These are phyloP conservation scores for Notarius lentiginosus DNA, from an alignment of 2,113 vertebrate genomes.

Conservation along the genomic window DNA sequence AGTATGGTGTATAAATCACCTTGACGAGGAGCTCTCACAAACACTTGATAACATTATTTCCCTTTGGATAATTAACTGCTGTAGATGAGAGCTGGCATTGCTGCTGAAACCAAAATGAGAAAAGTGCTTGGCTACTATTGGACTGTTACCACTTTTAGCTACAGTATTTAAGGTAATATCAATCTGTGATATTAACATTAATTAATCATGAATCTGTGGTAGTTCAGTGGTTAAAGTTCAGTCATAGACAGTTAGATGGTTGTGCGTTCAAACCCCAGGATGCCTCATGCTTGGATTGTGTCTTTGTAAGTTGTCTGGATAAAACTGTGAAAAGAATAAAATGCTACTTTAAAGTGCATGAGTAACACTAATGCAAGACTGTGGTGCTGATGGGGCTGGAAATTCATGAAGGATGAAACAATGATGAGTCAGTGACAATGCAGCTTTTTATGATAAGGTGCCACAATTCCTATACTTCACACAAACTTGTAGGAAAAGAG, in stretches of 20 bases:
- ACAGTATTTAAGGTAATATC: not conserved
- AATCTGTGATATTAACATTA: no score
- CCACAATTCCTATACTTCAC: not conserved
- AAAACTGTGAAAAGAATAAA: not conserved
- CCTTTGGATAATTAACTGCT: conserved; percentile 46
- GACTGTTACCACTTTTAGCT: not conserved
- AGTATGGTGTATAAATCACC: conserved; percentile 48
- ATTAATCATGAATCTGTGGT: not conserved
- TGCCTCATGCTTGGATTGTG: not conserved
- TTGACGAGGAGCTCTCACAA: conserved; percentile 43
- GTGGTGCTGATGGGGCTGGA: not conserved
- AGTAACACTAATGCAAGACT: not conserved
- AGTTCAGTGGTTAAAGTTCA: not conserved
- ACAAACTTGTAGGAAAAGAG: not conserved
- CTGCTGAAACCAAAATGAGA: not conserved
- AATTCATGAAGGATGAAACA: not conserved
- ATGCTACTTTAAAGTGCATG: not conserved
- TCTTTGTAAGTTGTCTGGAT: not conserved
- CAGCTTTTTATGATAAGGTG: not conserved
- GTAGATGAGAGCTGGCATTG: conserved; percentile 40
- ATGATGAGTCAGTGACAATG: not conserved
- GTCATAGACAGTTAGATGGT: not conserved
- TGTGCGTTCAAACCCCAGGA: not conserved
- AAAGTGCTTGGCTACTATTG: conserved; percentile 9
- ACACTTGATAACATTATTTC: conserved; percentile 50